phyloP scores from a whole-genome alignment of 2,113 vertebrate genomes.

The Salminus brasiliensis region DNA sequence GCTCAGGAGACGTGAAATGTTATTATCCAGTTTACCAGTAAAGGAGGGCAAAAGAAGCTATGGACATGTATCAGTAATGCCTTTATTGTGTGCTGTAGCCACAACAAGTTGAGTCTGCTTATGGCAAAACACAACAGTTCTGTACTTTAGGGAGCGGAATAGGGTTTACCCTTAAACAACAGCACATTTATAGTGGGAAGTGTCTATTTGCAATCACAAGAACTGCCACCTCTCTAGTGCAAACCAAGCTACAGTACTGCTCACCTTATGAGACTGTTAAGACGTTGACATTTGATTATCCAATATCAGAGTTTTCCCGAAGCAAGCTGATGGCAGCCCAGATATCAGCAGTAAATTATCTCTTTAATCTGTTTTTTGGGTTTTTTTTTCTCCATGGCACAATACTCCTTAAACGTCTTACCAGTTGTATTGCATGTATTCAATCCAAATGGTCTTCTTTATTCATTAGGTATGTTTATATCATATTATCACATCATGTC shows the following conservation, averaged over 20 bases:
- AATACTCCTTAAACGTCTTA: background rate
- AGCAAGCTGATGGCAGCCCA: constrained; percentile 16
- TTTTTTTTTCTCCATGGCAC: constrained; percentile 27
- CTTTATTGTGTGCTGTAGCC: constrained; percentile 72
- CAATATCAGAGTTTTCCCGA: background rate
- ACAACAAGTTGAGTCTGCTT: constrained; percentile 74
- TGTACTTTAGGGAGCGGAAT: constrained; percentile 43
- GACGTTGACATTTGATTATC: constrained; percentile 1
- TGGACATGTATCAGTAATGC: constrained; percentile 62
- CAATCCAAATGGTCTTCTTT: constrained; percentile 3
- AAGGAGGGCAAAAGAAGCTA: constrained; percentile 64
- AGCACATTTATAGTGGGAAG: constrained; percentile 42
- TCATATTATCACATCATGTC: background rate
- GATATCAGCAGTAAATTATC: constrained; percentile 21
- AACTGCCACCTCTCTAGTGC: constrained; percentile 25
- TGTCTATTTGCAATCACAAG: constrained; percentile 24
- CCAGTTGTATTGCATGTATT: constrained; percentile 1
- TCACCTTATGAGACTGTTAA: constrained; percentile 11
- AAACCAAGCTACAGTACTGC: constrained; percentile 21
- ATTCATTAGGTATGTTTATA: background rate
- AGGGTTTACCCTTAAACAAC: constrained; percentile 74
- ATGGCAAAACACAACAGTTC: constrained; percentile 68
- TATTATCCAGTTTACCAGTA: background rate
- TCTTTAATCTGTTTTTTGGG: background rate
- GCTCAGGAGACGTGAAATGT: background rate